Conservation (phyloP, 2,113 vertebrate species). For the Gorilla gorilla region DNA sequence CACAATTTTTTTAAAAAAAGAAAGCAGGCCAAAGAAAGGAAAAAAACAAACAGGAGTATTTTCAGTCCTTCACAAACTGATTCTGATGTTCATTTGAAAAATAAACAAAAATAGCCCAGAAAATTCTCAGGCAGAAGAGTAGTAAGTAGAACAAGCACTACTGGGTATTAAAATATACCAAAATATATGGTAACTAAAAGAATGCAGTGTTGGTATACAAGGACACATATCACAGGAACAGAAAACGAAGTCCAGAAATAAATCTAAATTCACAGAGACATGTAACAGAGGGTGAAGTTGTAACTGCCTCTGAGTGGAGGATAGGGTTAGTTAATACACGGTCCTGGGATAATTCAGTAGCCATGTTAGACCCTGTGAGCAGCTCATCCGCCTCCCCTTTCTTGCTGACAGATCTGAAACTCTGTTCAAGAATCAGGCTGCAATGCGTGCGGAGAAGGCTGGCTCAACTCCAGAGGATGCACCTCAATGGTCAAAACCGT, state of each 20-base stretch:
- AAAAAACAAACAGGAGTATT: background rate
- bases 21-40: background rate
- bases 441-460: rapidly evolving
- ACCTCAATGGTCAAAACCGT: rapidly evolving
- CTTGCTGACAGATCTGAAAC: background rate
- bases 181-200: background rate
- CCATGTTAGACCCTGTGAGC: rapidly evolving
- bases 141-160: background rate
- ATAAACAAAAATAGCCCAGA: conserved; percentile 3
- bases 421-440: background rate
- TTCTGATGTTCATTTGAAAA: background rate
- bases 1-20: background rate
- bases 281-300: rapidly evolving
- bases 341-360: rapidly evolving
- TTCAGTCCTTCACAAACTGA: background rate
- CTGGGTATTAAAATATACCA: background rate
- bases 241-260: background rate
- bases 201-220: background rate
- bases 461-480: background rate
- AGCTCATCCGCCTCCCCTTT: background rate
- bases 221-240: background rate
- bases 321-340: background rate
- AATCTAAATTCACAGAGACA: background rate
- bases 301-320: rapidly evolving
- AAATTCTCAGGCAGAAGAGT: background rate